Base-by-base conservation (phyloP, 2,113 vertebrate species). In the Lasiurus cinereus region DNA sequence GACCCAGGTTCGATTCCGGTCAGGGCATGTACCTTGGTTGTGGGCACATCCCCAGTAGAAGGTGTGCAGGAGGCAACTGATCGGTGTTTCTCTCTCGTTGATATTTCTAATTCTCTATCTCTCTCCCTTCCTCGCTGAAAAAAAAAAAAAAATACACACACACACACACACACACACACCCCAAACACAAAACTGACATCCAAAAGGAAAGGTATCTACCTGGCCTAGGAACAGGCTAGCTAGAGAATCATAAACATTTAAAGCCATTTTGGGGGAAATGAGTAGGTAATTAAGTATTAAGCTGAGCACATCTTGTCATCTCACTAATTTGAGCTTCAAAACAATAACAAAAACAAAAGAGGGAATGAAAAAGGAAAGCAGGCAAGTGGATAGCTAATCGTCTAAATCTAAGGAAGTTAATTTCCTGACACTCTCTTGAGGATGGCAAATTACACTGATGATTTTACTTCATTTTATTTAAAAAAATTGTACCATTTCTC, bases 381-480 rank as follows among this genome's bases (percentile, higher is more conserved):
- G 67, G 43, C 9, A 94, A 29, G 7, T 56, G 90, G 46, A 67
- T 18, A 84, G 67, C 33, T 88, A 79, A 67, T 70, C 6, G 2
- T 86, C 77, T 90, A 90, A 90, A 66, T 59, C 54, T 66, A 91
- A 93, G 29, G 48, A 73, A 96, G 82, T 83, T 92, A 93, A 94
- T 73, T 96, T 93, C 89, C 46, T 85, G 69, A 83, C 14, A 83
- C 11, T 88, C 93, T 94, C 90, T 72, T 22, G 64, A 90, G 43
- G 27, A 88, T 80, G 27, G 22, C 66, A 90, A 91, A 88, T 83
- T 83, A 93, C 48, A 89, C 59, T 90, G 88, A 92, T 69, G 22
- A 89, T 77, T 92, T 93, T 93, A 87, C 31, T 87, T 82, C 43
- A 77, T 93, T 91, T 92, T 31, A 93, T 83, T 85, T 76, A 59